Conservation (phyloP, 2,113 vertebrate genomes). For the Nestor notabilis region DNA sequence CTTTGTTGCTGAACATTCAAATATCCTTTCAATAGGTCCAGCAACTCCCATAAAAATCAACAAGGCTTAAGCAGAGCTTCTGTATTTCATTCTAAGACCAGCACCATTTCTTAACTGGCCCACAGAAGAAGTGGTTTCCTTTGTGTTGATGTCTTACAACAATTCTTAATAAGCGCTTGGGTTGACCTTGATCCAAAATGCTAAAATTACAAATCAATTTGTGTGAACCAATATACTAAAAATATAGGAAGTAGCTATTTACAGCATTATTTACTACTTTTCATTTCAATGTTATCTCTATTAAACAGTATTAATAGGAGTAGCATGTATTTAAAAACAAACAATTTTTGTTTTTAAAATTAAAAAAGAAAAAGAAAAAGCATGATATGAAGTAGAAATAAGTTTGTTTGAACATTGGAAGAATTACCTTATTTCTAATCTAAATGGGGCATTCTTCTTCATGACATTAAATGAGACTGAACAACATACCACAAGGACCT, state of each 20-base stretch:
- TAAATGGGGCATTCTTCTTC: not conserved
- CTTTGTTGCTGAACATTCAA: conserved; percentile 14
- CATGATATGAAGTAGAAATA: not conserved
- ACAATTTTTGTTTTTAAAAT: not conserved
- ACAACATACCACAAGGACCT: not conserved
- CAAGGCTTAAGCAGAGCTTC: not conserved
- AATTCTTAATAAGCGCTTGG: not conserved
- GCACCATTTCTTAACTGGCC: not conserved
- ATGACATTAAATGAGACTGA: not conserved
- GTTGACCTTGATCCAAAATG: not conserved
- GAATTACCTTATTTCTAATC: not conserved
- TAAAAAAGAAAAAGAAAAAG: not conserved
- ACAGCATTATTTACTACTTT: not conserved
- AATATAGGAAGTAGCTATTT: not conserved
- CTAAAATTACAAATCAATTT: not conserved
- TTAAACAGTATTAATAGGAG: not conserved
- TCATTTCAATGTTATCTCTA: not conserved
- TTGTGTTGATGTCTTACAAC: not conserved
- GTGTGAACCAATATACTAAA: not conserved
- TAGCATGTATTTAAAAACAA: not conserved
- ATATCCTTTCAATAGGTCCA: not conserved
- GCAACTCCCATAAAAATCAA: conserved; percentile 15
- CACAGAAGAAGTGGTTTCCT: not conserved
- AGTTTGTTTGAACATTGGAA: not conserved
- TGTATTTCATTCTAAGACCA: not conserved